A percentile compares a stretch with the other conserved stretches of the same genome.
Conservation (phyloP, 2,888 invertebrate genomes). For the Philaethria dido region DNA sequence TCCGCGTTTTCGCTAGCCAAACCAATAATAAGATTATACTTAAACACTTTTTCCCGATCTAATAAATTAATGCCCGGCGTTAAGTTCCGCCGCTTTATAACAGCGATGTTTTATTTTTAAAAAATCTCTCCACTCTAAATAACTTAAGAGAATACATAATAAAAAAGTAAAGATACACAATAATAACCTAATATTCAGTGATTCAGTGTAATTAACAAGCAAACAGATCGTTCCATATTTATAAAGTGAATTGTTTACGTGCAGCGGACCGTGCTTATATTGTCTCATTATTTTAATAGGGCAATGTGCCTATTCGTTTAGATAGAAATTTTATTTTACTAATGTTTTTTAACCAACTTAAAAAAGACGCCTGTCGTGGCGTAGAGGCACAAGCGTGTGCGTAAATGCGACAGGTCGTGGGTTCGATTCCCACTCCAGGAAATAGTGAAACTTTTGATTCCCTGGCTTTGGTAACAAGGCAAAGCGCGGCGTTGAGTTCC, state of each 20-base stretch:
- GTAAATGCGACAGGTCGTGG: no score
- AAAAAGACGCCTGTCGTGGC: no score
- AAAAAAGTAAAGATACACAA: background rate
- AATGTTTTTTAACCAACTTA: no score
- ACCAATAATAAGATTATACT: background rate
- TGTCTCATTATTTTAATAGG: conserved; percentile 20
- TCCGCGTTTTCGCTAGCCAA: no score
- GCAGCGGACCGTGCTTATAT: conserved; percentile 14
- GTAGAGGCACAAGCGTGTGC: no score
- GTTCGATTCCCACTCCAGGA: no score
- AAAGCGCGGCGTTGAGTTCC: no score
- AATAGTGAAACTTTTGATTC: no score
- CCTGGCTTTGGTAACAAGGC: no score
- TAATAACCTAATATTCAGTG: conserved; percentile 6
- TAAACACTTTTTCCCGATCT: background rate
- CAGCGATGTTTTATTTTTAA: no score
- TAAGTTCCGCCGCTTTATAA: background rate
- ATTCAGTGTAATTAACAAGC: conserved; percentile 3
- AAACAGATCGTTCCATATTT: conserved; percentile 18
- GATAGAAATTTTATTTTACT: conserved; percentile 11
- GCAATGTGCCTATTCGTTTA: background rate
- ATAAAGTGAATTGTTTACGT: conserved; percentile 19
- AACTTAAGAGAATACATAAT: background rate
- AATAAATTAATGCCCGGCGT: background rate
- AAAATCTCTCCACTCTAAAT: background rate